Evolutionary conservation across 2,888 invertebrate species (phyloP), one percentile per base, ranked within the genome.

Genomic region (Morpho achilles): DNA sequence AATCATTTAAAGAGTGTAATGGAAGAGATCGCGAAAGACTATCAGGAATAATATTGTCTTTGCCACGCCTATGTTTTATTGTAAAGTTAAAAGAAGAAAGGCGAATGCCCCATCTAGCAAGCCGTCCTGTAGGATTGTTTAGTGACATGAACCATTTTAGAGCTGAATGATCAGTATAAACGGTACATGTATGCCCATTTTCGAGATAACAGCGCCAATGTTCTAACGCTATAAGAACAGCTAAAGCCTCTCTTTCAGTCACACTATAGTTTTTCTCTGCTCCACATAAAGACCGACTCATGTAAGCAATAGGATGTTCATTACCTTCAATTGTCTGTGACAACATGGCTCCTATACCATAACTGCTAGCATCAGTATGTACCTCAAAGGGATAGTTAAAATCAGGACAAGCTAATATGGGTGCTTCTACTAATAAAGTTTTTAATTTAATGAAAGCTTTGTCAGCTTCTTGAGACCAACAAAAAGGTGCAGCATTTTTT

Each of bases 151-250:
- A 69, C 67, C 67, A 70, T 58, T 68, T 69, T 0, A 72, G 10
- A 4, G 70, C 64, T 0, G 64, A 52, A 23, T 71, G 72, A 40
- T 70, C 70, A 0, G 71, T 71, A 23, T 59, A 68, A 0, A 72
- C 66, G 0, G 62, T 65, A 40, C 69, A 69, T 0, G 46, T 23
- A 9, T 54, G 44, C 0, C 68, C 69, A n/a, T 67, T 71, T 8
- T 70, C 71, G 0, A 71, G 7, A 54, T 69, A 69, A 53, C 69
- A 69, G 0, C 69, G 60, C 70, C 69, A 74, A 10, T 72, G 68
- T 50, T 73, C 72, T 0, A 73, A 10, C 2, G 72, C 73, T 0
- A 23, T 32, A 0, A 73, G 39, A 0, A 72, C 72, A 2, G 72
- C 72, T 0, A 74, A 44, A 0, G 70, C 50, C 48, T 74, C 73